Base-by-base conservation (phyloP, 2,113 vertebrate species). In the Chrysemys picta region DNA sequence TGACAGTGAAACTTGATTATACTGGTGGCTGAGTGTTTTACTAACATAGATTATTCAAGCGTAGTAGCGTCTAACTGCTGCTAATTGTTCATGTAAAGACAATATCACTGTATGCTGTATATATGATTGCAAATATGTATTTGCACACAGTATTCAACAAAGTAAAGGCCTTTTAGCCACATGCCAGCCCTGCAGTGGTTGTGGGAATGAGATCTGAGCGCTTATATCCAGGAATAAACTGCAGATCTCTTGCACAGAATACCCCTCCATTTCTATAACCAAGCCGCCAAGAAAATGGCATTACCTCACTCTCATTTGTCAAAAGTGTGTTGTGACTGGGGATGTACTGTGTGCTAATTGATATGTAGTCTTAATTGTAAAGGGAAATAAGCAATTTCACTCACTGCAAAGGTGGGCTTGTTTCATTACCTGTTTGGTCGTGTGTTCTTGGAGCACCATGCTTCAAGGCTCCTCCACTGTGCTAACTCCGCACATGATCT, bases 61-160 rank as follows among this genome's bases (percentile, higher is more conserved):
- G 2, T 38, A 69, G 65, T 2, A 53, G 10, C 8, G 14, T 12
- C 19, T 81, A 1, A 29, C 14, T 21, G n/a, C 19, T 35, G 29
- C n/a, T 84, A 27, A 29, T 75, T 0, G 0, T 24, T 10, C 4
- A 12, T 21, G 0, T 56, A 1, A 7, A 8, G 50, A 52, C 72
- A 59, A 5, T 13, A 13, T 4, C 4, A 5, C 0, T 54, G 53
- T 86, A 29, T 86, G 38, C 17, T 56, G 56, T 62, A 1, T 10
- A 25, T 42, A 14, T 57, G 22, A 8, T 29, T 38, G 45, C 56
- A 79, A 79, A 31, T 12, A 2, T 53, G 1, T n/a, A 3, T 52
- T 56, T 62, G 5, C n/a, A 38, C 4, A 4, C n/a, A 75, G 69
- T 82, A 35, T 47, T 85, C 17, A 19, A 3, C 17, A 1, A 35